These are phyloP conservation scores for Scolopax bukidnonensis DNA, from an alignment of 2,797 vertebrate species.

Conservation along the genomic window DNA sequence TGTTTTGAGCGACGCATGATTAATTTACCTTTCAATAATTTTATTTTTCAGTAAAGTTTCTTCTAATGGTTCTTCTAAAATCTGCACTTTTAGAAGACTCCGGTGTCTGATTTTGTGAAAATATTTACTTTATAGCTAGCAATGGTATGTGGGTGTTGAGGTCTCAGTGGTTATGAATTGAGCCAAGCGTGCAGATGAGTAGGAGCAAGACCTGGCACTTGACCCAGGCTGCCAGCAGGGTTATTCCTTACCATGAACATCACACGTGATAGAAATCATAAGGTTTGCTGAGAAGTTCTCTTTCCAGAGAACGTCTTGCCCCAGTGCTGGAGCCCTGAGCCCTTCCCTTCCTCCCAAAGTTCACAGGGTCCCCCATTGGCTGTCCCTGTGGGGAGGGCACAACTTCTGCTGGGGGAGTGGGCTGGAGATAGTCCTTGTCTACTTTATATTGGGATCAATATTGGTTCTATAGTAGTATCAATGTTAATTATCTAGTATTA, in stretches of 20 bases:
- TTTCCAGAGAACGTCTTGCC: background rate
- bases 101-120: background rate
- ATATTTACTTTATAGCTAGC: background rate
- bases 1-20: background rate
- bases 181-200: background rate
- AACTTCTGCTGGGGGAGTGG: too few relatives aligned
- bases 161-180: too few relatives aligned
- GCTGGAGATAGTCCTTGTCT: too few relatives aligned
- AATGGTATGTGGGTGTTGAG: background rate
- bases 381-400: background rate
- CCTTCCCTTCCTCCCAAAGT: background rate
- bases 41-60: background rate
- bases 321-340: background rate
- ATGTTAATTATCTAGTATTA: background rate
- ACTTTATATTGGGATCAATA: too few relatives aligned
- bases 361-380: background rate
- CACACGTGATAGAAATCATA: background rate
- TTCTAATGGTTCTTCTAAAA: background rate
- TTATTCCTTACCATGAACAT: background rate
- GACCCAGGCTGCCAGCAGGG: background rate
- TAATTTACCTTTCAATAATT: background rate
- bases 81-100: background rate
- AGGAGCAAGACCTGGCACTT: background rate
- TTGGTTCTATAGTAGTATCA: background rate
- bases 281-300: background rate